These are phyloP conservation scores for Xylocopa sonorina DNA, from an alignment of 1,140 invertebrate species.

Conservation along the genomic window DNA sequence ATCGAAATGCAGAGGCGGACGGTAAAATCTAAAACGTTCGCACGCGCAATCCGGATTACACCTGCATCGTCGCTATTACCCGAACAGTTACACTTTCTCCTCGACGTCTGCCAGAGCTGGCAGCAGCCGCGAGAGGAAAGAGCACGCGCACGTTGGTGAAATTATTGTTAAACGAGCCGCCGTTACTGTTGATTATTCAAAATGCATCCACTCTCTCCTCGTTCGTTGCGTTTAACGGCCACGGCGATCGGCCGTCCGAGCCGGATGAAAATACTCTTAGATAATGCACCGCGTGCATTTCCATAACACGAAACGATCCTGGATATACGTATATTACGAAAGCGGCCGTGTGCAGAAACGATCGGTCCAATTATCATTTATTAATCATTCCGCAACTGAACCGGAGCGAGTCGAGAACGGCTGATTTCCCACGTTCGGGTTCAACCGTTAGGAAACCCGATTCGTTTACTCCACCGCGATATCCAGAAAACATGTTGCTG, in stretches of 20 bases:
- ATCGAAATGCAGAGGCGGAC: conserved; percentile 50
- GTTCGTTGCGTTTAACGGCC: conserved; percentile 25
- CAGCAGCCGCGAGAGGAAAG: conserved; percentile 25
- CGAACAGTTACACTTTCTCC: conserved; percentile 80
- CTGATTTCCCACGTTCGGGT: conserved; percentile 28
- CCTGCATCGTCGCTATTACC: conserved; percentile 79
- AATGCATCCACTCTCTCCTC: conserved; percentile 52
- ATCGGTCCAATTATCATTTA: conserved; percentile 39
- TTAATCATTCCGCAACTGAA: conserved; percentile 35
- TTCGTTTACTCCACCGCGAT: not conserved
- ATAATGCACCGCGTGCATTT: conserved; percentile 43
- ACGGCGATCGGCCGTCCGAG: conserved; percentile 10
- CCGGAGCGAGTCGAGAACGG: conserved; percentile 26
- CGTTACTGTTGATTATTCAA: conserved; percentile 40
- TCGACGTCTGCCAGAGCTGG: conserved; percentile 63
- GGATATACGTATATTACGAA: conserved; percentile 31
- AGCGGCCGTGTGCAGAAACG: conserved; percentile 11
- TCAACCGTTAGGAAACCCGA: not conserved
- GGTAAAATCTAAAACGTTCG: conserved; percentile 61
- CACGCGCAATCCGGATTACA: conserved; percentile 79
- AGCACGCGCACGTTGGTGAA: conserved; percentile 13
- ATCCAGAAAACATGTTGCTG: too few relatives aligned
- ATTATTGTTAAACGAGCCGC: conserved; percentile 56
- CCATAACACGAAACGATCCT: not conserved
- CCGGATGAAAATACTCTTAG: conserved; percentile 53